These are phyloP conservation scores for Chelmon rostratus DNA, from an alignment of 2,797 vertebrate genomes.

Conservation along the genomic window DNA sequence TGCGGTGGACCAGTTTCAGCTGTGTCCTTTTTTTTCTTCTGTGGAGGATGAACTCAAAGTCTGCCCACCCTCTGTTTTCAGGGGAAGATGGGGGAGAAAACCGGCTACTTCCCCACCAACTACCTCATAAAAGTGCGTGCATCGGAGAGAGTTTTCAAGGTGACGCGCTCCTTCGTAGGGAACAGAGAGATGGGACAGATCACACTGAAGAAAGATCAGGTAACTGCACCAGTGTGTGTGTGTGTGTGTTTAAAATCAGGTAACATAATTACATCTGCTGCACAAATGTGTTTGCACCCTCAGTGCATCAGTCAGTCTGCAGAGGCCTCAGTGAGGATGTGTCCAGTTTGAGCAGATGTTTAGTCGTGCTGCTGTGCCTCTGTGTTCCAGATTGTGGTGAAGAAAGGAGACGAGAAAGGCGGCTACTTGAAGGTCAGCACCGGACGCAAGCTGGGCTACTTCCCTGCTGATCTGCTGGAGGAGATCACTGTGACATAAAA, in stretches of 20 bases:
- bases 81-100: slow-evolving; percentile 87
- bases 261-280: neutral
- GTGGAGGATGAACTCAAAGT: slow-evolving; percentile 1
- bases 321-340: neutral
- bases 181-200: slow-evolving; percentile 96
- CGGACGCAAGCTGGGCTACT: slow-evolving; percentile 96
- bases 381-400: slow-evolving; percentile 82
- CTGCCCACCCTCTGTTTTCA: slow-evolving; percentile 36
- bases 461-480: slow-evolving; percentile 92
- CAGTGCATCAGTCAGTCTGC: neutral
- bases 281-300: too few species aligned
- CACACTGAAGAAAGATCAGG: slow-evolving; percentile 96
- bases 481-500: slow-evolving; percentile 87
- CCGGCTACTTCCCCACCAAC: slow-evolving; percentile 89
- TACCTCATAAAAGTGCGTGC: slow-evolving; percentile 94
- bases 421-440: slow-evolving; percentile 94
- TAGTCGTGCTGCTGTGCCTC: neutral
- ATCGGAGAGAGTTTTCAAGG: slow-evolving; percentile 91
- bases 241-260: neutral
- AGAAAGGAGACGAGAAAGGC: slow-evolving; percentile 88
- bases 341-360: neutral
- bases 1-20: neutral
- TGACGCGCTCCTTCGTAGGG: slow-evolving; percentile 92
- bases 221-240: slow-evolving; percentile 54
- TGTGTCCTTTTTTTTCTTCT: neutral